phyloP scores from a whole-genome alignment of 2,888 invertebrate species.

The Lamellibrachia satsuma region DNA sequence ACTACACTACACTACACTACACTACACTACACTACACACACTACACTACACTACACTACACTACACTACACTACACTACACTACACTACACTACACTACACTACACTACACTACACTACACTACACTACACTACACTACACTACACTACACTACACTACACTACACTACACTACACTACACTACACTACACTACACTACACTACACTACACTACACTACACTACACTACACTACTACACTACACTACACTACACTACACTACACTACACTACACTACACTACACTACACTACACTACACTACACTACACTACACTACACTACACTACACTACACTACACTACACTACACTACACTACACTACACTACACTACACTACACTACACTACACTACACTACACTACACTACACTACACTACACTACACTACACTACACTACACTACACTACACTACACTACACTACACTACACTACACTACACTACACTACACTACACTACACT shows the following conservation, averaged over 20 bases:
- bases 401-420: constrained; percentile 17
- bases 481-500: neutral
- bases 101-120: neutral
- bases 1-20: neutral
- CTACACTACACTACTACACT: no score
- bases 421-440: constrained; percentile 7
- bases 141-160: constrained; percentile 33
- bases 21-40: constrained; percentile 35
- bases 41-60: constrained; percentile 14
- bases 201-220: constrained; percentile 14
- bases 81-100: constrained; percentile 17
- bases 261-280: constrained; percentile 36
- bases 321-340: constrained; percentile 17
- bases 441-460: constrained; percentile 14
- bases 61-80: constrained; percentile 17
- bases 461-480: constrained; percentile 14
- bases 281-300: constrained; percentile 14
- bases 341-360: neutral
- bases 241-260: neutral
- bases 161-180: constrained; percentile 17
- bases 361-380: constrained; percentile 28
- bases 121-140: constrained; percentile 25
- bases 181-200: constrained; percentile 17
- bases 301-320: constrained; percentile 17
- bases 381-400: constrained; percentile 31